Evolutionary conservation across 2,797 vertebrate genomes (phyloP).

Genomic region (Myotis pilosus): DNA sequence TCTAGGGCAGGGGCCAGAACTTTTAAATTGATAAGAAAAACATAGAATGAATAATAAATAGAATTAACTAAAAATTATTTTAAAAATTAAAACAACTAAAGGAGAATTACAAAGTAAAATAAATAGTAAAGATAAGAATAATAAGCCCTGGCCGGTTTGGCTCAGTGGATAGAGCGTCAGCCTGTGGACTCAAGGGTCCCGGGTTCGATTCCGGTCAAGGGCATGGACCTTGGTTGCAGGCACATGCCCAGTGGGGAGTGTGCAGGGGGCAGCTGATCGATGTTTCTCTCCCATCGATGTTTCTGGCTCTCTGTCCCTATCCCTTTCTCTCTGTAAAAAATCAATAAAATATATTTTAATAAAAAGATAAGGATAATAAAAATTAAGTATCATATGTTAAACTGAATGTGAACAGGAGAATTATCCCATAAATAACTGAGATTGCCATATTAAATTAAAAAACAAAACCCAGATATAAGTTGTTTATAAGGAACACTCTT

Average conservation of each 20-base stretch:
- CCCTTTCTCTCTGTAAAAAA: no score
- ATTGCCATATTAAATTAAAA: slow-evolving; percentile 17
- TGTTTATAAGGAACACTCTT: slow-evolving; percentile 56
- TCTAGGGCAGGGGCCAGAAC: neutral
- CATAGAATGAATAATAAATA: neutral
- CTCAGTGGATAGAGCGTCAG: no score
- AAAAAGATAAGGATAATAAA: slow-evolving; percentile 31
- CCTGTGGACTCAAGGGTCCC: no score
- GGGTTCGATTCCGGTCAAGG: no score
- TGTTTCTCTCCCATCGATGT: no score
- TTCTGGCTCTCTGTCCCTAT: no score
- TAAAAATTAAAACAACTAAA: neutral
- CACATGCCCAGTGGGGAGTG: no score
- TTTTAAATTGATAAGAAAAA: neutral
- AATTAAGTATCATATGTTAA: neutral
- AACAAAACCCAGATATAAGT: slow-evolving; percentile 49
- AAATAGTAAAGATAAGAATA: neutral
- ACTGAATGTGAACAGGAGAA: neutral
- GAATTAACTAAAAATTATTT: neutral
- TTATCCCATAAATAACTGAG: slow-evolving; percentile 23
- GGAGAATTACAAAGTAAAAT: neutral
- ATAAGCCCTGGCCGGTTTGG: neutral
- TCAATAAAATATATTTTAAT: no score
- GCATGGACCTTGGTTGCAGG: no score
- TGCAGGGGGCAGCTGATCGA: no score